These are phyloP conservation scores for Sphaerophoria taeniata DNA, from an alignment of 2,888 invertebrate species.

Conservation along the genomic window DNA sequence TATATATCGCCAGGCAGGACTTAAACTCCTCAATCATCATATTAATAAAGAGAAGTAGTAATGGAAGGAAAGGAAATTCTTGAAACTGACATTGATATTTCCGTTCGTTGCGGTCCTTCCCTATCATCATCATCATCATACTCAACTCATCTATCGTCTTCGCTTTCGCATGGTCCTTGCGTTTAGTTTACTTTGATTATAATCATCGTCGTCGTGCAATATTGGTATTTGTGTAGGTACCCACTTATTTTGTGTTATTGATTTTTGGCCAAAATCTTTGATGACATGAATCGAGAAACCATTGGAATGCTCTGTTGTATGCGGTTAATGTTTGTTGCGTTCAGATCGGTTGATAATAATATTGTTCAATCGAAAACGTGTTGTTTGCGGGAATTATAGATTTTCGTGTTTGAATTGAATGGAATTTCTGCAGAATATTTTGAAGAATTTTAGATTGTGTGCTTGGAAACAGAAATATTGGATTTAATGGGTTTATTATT, in stretches of 20 bases:
- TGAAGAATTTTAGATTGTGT: slow-evolving; percentile 14
- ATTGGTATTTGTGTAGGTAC: background rate
- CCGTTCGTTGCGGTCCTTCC: too few species aligned
- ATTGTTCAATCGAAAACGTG: slow-evolving; percentile 33
- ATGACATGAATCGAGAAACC: slow-evolving; percentile 23
- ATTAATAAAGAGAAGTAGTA: slow-evolving; percentile 4
- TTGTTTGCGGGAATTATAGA: slow-evolving; percentile 21
- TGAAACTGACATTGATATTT: slow-evolving; percentile 31
- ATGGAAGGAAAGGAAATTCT: slow-evolving; percentile 25
- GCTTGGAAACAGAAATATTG: slow-evolving; percentile 6
- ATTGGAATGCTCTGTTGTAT: slow-evolving; percentile 12
- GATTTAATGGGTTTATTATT: slow-evolving; percentile 12
- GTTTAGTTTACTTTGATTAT: slow-evolving; percentile 20
- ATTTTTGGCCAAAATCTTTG: slow-evolving; percentile 22
- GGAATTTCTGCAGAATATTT: background rate
- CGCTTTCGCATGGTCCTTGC: background rate
- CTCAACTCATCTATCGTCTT: too few species aligned
- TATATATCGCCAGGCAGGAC: background rate
- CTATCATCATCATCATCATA: too few species aligned
- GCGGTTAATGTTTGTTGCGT: background rate
- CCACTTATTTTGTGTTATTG: slow-evolving; percentile 22
- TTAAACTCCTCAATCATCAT: slow-evolving; percentile 24
- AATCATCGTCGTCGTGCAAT: slow-evolving; percentile 10
- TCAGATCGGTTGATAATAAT: slow-evolving; percentile 5
- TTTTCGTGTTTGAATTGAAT: slow-evolving; percentile 17